Evolutionary conservation across 1,140 invertebrate genomes (phyloP).

Genomic region (Eurosta solidaginis): DNA sequence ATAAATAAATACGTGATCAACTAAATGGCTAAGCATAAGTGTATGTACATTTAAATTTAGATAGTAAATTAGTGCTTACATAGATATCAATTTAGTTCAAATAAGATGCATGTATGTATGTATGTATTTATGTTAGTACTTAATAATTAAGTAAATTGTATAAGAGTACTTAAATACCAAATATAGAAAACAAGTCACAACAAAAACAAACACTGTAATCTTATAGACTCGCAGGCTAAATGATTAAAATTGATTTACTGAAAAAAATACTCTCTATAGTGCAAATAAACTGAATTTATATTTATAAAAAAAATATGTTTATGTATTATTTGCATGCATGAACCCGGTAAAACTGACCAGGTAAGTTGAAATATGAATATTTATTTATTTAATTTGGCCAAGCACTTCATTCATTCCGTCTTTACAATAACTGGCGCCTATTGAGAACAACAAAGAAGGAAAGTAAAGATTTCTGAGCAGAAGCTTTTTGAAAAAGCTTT

Average conservation of each 20-base stretch:
- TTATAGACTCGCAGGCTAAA: slow-evolving; percentile 8
- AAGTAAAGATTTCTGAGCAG: no score
- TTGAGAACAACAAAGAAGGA: no score
- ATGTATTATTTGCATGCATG: not conserved
- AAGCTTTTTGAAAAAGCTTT: no score
- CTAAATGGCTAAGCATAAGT: not conserved
- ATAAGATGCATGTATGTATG: not conserved
- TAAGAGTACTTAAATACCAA: not conserved
- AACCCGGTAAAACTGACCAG: no score
- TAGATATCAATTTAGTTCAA: not conserved
- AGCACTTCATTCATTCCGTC: no score
- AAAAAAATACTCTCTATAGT: slow-evolving; percentile 24
- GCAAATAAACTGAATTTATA: slow-evolving; percentile 33
- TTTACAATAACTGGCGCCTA: no score
- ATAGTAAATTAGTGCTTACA: no score
- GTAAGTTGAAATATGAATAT: no score
- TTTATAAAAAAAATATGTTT: slow-evolving; percentile 29
- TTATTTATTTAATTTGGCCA: not conserved
- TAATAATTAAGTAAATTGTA: not conserved
- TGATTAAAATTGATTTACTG: slow-evolving; percentile 2
- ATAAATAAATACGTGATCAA: not conserved
- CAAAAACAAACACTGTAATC: slow-evolving; percentile 6
- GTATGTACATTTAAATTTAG: not conserved
- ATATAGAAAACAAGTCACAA: not conserved
- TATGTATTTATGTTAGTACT: not conserved